Percentiles rank a stretch among this genome's conserved stretches.
These are phyloP conservation scores for Apodemia hepburni DNA, from an alignment of 2,888 invertebrate species.

Conservation along the genomic window DNA sequence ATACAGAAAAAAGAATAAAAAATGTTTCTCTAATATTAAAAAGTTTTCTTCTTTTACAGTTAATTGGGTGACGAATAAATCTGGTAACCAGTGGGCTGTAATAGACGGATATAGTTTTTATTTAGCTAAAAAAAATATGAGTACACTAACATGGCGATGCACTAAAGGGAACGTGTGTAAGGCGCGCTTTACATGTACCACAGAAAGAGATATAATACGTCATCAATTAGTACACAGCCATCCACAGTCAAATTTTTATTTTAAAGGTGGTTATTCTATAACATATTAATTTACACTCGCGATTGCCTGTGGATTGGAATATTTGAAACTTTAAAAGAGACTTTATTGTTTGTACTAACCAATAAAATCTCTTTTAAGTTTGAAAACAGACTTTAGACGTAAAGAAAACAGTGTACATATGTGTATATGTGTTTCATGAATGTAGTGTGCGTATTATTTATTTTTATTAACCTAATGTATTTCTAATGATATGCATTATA, in stretches of 20 bases:
- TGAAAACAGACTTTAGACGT: too few relatives aligned
- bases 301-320: too few relatives aligned
- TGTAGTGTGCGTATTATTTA: too few relatives aligned
- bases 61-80: conserved; percentile 32
- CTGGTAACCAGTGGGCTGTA: conserved; percentile 36
- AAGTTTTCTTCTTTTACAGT: conserved; percentile 31
- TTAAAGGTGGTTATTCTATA: too few relatives aligned
- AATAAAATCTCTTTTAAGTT: too few relatives aligned
- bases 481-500: too few relatives aligned
- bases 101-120: conserved; percentile 35
- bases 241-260: conserved; percentile 32
- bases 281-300: conserved; percentile 33
- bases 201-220: conserved; percentile 52
- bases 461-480: too few relatives aligned
- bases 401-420: too few relatives aligned
- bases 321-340: too few relatives aligned
- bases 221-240: conserved; percentile 67
- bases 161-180: conserved; percentile 43
- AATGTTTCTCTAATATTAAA: background rate
- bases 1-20: background rate
- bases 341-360: too few relatives aligned
- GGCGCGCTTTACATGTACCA: conserved; percentile 61
- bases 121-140: conserved; percentile 18
- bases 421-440: too few relatives aligned
- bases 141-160: conserved; percentile 34